Evolutionary conservation across 2,888 invertebrate species (phyloP).

Genomic region (Parochlus steinenii): DNA sequence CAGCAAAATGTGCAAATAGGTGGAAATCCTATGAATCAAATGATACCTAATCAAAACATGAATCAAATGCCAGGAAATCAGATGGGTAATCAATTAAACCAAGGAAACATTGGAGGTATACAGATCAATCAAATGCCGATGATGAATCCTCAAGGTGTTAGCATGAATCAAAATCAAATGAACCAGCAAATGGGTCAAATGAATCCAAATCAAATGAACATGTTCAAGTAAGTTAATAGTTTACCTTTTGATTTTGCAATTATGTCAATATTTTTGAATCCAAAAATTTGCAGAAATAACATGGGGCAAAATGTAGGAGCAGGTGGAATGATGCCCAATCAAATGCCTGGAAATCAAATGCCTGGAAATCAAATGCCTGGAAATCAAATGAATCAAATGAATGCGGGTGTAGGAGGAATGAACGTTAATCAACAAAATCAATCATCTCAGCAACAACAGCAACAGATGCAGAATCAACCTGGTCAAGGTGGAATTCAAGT

Average conservation of each 20-base stretch:
- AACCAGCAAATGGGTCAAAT: conserved; percentile 17
- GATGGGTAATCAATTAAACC: conserved; percentile 15
- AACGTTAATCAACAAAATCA: conserved; percentile 13
- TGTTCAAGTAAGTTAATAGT: conserved; percentile 4
- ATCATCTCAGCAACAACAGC: conserved; percentile 30
- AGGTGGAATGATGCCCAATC: background rate
- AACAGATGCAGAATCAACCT: conserved; percentile 27
- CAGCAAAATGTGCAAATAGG: conserved; percentile 23
- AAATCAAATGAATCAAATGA: conserved; percentile 33
- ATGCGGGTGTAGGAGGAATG: conserved; percentile 28
- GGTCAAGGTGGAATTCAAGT: conserved; percentile 26
- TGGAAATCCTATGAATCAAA: conserved; percentile 22
- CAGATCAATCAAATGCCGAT: too few species aligned
- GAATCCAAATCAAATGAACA: conserved; percentile 21
- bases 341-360: conserved; percentile 11
- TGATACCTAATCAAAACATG: conserved; percentile 14
- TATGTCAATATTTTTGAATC: too few species aligned
- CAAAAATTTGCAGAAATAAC: too few species aligned
- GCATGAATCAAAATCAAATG: conserved; percentile 20
- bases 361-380: conserved; percentile 13
- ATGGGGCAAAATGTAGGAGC: too few species aligned
- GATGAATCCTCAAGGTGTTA: too few species aligned
- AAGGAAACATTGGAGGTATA: too few species aligned
- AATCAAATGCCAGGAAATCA: conserved; percentile 13
- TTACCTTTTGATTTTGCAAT: too few species aligned